Conservation (phyloP, 2,888 invertebrate species). For the Lucinisca nassula region DNA sequence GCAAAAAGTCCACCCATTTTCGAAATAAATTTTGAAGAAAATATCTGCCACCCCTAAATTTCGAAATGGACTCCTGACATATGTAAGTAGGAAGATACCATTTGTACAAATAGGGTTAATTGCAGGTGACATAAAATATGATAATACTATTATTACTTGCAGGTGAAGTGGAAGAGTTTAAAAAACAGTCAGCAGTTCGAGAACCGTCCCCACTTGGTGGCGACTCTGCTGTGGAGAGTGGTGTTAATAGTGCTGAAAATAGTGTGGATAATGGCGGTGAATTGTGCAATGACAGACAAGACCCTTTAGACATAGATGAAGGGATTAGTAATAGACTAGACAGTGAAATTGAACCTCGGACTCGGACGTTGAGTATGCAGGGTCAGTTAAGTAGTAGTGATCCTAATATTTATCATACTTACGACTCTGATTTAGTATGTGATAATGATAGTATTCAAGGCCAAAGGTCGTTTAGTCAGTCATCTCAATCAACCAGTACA, state of each 20-base stretch:
- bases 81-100: no score
- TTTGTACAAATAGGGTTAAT: no score
- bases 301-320: conserved; percentile 62
- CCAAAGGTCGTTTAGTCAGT: conserved; percentile 66
- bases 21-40: no score
- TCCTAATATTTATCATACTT: conserved; percentile 79
- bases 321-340: conserved; percentile 65
- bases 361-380: conserved; percentile 70
- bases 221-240: conserved; percentile 68
- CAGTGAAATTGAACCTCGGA: conserved; percentile 70
- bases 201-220: conserved; percentile 57
- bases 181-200: conserved; percentile 55
- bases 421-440: conserved; percentile 54
- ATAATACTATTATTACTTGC: conserved; percentile 11
- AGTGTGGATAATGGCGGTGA: conserved; percentile 66
- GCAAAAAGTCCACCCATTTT: no score
- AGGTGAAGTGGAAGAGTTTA: conserved; percentile 73
- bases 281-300: conserved; percentile 65
- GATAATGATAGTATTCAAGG: conserved; percentile 60
- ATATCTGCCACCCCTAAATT: no score
- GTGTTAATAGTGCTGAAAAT: conserved; percentile 68
- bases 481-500: conserved; percentile 78
- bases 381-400: conserved; percentile 78
- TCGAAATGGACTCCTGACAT: no score
- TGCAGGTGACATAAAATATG: no score